A percentile compares a stretch with the other conserved stretches of the same genome.
Conservation (phyloP, 2,888 invertebrate species). For the Aspidiotus destructor region DNA sequence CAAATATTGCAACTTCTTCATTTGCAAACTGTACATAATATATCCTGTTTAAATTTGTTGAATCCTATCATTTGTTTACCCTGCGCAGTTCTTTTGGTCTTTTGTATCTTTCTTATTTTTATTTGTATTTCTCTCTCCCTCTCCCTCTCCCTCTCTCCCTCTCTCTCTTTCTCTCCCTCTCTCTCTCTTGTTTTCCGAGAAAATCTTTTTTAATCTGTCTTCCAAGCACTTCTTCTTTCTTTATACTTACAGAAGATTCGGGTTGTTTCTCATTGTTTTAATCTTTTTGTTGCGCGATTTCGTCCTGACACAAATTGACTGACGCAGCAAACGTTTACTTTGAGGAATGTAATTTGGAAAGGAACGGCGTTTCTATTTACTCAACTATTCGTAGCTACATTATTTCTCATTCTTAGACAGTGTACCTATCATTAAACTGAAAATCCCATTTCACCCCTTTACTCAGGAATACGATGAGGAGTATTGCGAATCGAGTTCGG, state of each 20-base stretch:
- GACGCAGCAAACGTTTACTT: conserved; percentile 30
- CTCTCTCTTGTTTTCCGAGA: no score
- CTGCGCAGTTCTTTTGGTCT: no score
- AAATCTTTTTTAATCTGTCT: neutral
- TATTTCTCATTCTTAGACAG: conserved; percentile 26
- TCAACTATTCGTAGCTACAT: conserved; percentile 23
- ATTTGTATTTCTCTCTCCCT: neutral
- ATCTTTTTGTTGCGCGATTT: conserved; percentile 10
- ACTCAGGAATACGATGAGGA: neutral
- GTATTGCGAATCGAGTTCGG: conserved; percentile 21
- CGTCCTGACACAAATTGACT: conserved; percentile 20
- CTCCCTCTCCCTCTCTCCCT: neutral
- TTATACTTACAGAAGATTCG: neutral
- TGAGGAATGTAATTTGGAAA: conserved; percentile 31
- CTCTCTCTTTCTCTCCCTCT: no score
- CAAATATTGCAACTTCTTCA: no score
- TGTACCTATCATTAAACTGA: conserved; percentile 26
- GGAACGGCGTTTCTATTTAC: conserved; percentile 21
- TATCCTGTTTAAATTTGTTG: no score
- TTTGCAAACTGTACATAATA: no score
- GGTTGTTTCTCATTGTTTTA: conserved; percentile 26
- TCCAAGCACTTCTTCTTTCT: no score
- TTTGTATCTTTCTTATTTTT: neutral
- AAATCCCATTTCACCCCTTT: conserved; percentile 17
- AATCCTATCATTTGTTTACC: no score